phyloP scores from a whole-genome alignment of 2,888 invertebrate species.

The Nemurella pictetii region DNA sequence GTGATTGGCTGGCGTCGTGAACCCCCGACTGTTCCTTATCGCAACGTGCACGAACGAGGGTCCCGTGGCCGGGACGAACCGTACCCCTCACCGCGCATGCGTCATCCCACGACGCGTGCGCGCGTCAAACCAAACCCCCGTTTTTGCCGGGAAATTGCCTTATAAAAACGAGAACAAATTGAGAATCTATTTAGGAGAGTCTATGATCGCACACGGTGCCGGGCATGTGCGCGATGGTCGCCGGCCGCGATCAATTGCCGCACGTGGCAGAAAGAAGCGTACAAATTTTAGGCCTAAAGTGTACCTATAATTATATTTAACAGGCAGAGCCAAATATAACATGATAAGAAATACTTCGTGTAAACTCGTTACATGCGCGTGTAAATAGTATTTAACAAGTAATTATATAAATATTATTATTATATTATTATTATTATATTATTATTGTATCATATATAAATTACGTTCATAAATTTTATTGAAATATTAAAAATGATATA shows the following conservation, averaged over 20 bases:
- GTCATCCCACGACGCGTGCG: too few relatives aligned
- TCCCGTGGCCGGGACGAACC: neutral
- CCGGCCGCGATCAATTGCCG: neutral
- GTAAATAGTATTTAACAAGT: slow-evolving; percentile 43
- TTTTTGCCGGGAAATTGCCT: slow-evolving; percentile 37
- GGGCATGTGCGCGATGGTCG: neutral
- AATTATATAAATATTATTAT: slow-evolving; percentile 48
- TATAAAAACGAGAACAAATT: slow-evolving; percentile 11
- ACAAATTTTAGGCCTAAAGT: slow-evolving; percentile 53
- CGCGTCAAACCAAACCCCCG: slow-evolving; percentile 5
- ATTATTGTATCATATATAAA: slow-evolving; percentile 3
- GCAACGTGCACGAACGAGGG: too few relatives aligned
- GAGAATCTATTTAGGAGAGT: slow-evolving; percentile 26
- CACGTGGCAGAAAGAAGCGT: slow-evolving; percentile 48
- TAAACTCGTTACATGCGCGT: slow-evolving; percentile 5
- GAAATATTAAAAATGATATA: slow-evolving; percentile 21
- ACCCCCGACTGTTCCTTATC: too few relatives aligned
- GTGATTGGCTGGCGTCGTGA: too few relatives aligned
- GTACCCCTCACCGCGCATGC: neutral
- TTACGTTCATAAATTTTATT: slow-evolving; percentile 9
- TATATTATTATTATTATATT: slow-evolving; percentile 34
- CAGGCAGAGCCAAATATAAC: slow-evolving; percentile 41
- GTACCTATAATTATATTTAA: slow-evolving; percentile 32
- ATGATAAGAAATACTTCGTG: neutral
- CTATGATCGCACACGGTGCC: neutral